These are phyloP conservation scores for Ophiodon elongatus DNA, from an alignment of 2,113 vertebrate species.

Conservation along the genomic window DNA sequence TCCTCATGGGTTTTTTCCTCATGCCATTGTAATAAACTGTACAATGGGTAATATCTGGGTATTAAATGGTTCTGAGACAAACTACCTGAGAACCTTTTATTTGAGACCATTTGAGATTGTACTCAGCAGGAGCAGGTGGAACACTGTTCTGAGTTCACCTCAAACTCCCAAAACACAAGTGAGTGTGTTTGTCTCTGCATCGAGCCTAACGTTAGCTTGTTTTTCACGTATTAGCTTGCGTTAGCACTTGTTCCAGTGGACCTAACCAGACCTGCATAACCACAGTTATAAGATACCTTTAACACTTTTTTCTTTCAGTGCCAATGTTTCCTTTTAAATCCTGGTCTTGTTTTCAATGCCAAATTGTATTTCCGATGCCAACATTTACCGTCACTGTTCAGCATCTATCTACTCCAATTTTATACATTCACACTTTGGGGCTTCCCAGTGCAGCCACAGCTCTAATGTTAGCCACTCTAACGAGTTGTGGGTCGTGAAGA, in stretches of 20 bases:
- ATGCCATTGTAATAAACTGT: too few relatives aligned
- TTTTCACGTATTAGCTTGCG: too few relatives aligned
- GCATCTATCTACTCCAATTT: not conserved
- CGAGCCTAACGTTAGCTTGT: not conserved
- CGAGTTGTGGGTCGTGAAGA: not conserved
- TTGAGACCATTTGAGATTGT: not conserved
- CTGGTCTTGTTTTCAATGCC: not conserved
- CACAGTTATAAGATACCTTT: not conserved
- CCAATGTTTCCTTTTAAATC: not conserved
- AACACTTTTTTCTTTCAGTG: not conserved
- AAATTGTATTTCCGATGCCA: not conserved
- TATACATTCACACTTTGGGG: too few relatives aligned
- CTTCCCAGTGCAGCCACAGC: not conserved
- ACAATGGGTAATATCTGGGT: too few relatives aligned
- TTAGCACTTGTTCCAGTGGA: not conserved
- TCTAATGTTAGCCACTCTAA: not conserved
- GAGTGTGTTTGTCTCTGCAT: not conserved
- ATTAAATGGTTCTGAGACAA: too few relatives aligned
- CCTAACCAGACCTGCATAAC: not conserved
- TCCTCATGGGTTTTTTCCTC: too few relatives aligned
- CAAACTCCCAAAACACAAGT: not conserved
- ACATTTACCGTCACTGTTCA: not conserved
- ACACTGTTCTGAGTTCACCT: not conserved
- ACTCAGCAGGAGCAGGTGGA: not conserved
- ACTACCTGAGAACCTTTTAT: conserved; percentile 29